Evolutionary conservation across 2,113 vertebrate species (phyloP), one percentile per base, ranked within the genome.

Genomic region (Strigops habroptila): DNA sequence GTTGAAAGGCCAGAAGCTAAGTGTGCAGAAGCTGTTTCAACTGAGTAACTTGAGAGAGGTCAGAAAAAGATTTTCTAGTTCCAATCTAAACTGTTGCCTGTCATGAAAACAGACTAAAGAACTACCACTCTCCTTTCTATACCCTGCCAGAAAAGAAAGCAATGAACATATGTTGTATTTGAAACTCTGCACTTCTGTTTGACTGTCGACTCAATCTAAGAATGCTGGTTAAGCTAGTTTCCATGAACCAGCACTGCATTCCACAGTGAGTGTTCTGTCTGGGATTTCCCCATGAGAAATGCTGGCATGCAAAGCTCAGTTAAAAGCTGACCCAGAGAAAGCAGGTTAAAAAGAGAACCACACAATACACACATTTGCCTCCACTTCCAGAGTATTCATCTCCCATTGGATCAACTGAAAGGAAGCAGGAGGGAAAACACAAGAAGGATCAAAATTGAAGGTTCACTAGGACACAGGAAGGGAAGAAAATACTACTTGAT

Each of bases 341-440:
- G 97, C 95, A 96, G 69, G 91, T 96, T 97, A 97, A 95, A 88
- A 90, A 95, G 97, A 95, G 96, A 96, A 96, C 81, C 97, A 97
- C 96, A 97, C 98, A 96, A 99, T 99, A 99, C 99, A 99, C 99
- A 99, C 99, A 99, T 99, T 99, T 99, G 98, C 97, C 98, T 99
- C 98, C 99, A 98, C 98, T 99, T 98, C 99, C 99, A 98, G 98
- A 98, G 98, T 97, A 99, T 99, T 99, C 98, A 98, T 99, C 99
- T 89, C 98, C 99, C 98, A 99, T 97, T 97, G 99, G 98, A 97
- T 99, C 98, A 97, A 99, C 99, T 99, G 98, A 98, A 98, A 98
- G 98, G 97, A 98, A 98, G 98, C 98, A 98, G 98, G 98, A 99
- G 98, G 97, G 97, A 97, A 98, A 98, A 99, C 96, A 99, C 97